These are phyloP conservation scores for Myotis pilosus DNA, from an alignment of 2,797 vertebrate species.

Conservation along the genomic window DNA sequence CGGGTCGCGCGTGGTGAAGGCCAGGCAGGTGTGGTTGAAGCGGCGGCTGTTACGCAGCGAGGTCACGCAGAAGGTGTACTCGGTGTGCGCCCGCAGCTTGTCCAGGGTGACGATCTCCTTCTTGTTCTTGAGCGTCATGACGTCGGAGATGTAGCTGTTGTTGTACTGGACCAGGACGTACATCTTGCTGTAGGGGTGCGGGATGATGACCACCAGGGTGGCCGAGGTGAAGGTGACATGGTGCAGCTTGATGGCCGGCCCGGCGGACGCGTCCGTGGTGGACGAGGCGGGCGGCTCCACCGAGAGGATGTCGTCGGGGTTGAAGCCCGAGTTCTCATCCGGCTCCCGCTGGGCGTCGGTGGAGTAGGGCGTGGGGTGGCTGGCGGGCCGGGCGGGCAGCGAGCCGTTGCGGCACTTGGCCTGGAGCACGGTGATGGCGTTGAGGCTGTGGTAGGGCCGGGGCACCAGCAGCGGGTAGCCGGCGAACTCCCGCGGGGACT, in stretches of 20 bases:
- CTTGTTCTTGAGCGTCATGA: constrained; percentile 95
- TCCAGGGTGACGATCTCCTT: constrained; percentile 96
- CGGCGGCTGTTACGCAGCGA: constrained; percentile 97
- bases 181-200: constrained; percentile 97
- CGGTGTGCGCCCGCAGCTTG: constrained; percentile 93
- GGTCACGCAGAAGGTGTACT: constrained; percentile 97
- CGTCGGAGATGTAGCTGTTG: constrained; percentile 94
- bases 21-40: constrained; percentile 96
- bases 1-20: constrained; percentile 92
- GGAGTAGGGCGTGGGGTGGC: constrained; percentile 90
- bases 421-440: constrained; percentile 94
- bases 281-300: constrained; percentile 89
- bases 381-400: constrained; percentile 86
- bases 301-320: constrained; percentile 87
- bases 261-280: constrained; percentile 89
- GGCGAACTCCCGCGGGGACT: constrained; percentile 94
- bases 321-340: constrained; percentile 92
- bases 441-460: constrained; percentile 90
- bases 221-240: constrained; percentile 94
- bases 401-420: constrained; percentile 95
- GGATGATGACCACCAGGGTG: constrained; percentile 94
- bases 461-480: constrained; percentile 94
- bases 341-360: constrained; percentile 87
- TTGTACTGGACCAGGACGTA: constrained; percentile 99
- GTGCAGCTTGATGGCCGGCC: constrained; percentile 93